A percentile compares a stretch with the other conserved stretches of the same genome.
Evolutionary conservation across 1,140 invertebrate genomes (phyloP).

Genomic region (Formica selysi): DNA sequence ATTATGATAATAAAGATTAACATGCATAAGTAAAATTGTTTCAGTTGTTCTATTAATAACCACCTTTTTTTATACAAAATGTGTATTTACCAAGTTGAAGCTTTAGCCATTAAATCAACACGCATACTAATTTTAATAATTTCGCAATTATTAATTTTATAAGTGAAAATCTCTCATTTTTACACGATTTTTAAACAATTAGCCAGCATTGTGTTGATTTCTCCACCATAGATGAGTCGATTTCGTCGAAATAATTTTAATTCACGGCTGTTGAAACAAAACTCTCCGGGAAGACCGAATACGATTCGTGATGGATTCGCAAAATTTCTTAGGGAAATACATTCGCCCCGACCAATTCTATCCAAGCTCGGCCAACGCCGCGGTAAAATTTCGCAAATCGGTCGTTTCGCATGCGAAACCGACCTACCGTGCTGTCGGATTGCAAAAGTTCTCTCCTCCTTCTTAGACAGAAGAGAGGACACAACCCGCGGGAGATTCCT

Average conservation of each 20-base stretch:
- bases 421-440: conserved; percentile 57
- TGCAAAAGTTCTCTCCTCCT: conserved; percentile 57
- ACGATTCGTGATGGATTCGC: background rate
- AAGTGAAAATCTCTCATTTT: background rate
- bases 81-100: background rate
- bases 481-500: conserved; percentile 29
- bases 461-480: conserved; percentile 16
- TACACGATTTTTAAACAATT: background rate
- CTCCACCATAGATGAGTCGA: background rate
- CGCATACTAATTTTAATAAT: background rate
- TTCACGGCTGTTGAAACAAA: background rate
- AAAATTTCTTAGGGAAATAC: conserved; percentile 26
- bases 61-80: background rate
- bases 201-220: background rate
- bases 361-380: conserved; percentile 26
- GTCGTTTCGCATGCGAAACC: conserved; percentile 71
- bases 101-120: background rate
- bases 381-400: conserved; percentile 64
- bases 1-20: too few relatives aligned
- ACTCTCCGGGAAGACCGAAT: background rate
- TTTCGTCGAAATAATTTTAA: background rate
- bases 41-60: conserved; percentile 16
- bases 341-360: conserved; percentile 17
- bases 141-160: conserved; percentile 6
- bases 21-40: background rate